Percentiles rank a stretch among this genome's conserved stretches.
These are phyloP conservation scores for Bombus confusus DNA, from an alignment of 1,140 invertebrate genomes.

Conservation along the genomic window DNA sequence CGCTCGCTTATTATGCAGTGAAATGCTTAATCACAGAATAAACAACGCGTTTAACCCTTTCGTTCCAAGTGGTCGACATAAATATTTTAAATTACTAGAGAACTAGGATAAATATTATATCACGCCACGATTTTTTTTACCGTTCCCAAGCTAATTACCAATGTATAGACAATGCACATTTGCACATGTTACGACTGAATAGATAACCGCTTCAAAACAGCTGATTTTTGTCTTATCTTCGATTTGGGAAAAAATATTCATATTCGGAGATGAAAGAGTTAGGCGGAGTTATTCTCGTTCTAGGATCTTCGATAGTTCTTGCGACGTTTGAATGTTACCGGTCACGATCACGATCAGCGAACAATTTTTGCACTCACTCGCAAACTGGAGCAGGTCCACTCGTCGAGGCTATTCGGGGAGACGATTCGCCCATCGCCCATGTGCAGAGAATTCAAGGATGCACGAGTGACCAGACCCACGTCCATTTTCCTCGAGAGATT, in stretches of 20 bases:
- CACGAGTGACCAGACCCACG: constrained; percentile 77
- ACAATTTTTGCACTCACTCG: constrained; percentile 71
- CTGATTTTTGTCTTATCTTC: too few relatives aligned
- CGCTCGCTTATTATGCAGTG: not conserved
- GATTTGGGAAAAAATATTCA: too few relatives aligned
- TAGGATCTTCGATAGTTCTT: not conserved
- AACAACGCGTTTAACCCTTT: not conserved
- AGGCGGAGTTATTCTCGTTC: not conserved
- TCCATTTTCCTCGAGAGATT: constrained; percentile 69
- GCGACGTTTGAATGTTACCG: not conserved
- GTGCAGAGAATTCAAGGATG: constrained; percentile 77
- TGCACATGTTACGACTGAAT: too few relatives aligned
- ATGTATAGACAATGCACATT: too few relatives aligned
- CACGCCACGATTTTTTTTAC: too few relatives aligned
- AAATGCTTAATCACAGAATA: not conserved
- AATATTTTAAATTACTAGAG: too few relatives aligned
- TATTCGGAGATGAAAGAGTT: not conserved
- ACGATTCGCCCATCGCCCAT: constrained; percentile 75
- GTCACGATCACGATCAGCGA: not conserved
- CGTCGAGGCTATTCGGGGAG: constrained; percentile 75
- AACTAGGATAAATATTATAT: too few relatives aligned
- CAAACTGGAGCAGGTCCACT: constrained; percentile 79
- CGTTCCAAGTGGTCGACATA: too few relatives aligned
- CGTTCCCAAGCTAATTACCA: too few relatives aligned
- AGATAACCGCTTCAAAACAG: too few relatives aligned